Percentiles rank a stretch among this genome's conserved stretches.
phyloP scores from a whole-genome alignment of 2,888 invertebrate genomes.

The Epinotia ramella region DNA sequence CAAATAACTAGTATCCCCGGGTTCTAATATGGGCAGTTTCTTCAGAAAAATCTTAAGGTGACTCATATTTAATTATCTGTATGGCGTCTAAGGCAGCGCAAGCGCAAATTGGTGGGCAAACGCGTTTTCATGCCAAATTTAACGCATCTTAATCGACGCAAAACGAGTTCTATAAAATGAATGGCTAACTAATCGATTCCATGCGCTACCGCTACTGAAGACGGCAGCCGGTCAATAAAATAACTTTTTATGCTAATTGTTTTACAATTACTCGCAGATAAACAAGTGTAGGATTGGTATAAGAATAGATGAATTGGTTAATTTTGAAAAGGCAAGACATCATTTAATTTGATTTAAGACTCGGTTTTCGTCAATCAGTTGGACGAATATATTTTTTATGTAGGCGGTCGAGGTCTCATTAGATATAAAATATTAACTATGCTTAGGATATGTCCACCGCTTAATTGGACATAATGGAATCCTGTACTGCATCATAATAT shows the following conservation, averaged over 20 bases:
- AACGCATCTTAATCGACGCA: slow-evolving; percentile 15
- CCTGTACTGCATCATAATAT: background rate
- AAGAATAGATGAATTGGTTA: no score
- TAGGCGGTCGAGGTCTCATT: no score
- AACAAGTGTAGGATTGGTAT: no score
- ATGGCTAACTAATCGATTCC: slow-evolving; percentile 34
- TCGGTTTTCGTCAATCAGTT: no score
- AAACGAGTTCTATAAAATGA: slow-evolving; percentile 34
- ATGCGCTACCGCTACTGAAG: slow-evolving; percentile 22
- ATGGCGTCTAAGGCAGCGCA: background rate
- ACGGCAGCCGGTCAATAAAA: background rate
- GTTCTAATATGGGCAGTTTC: no score
- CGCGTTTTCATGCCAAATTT: slow-evolving; percentile 15
- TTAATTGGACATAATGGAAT: no score
- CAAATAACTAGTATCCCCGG: no score
- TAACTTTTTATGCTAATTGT: background rate
- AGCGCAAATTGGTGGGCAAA: background rate
- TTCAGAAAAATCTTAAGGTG: background rate
- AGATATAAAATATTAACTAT: background rate
- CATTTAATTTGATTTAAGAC: no score
- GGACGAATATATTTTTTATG: no score
- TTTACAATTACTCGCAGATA: background rate
- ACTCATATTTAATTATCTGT: background rate
- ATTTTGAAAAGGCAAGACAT: no score
- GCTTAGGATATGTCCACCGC: no score